These are phyloP conservation scores for Alauda arvensis DNA, from an alignment of 2,797 vertebrate species.

Conservation along the genomic window DNA sequence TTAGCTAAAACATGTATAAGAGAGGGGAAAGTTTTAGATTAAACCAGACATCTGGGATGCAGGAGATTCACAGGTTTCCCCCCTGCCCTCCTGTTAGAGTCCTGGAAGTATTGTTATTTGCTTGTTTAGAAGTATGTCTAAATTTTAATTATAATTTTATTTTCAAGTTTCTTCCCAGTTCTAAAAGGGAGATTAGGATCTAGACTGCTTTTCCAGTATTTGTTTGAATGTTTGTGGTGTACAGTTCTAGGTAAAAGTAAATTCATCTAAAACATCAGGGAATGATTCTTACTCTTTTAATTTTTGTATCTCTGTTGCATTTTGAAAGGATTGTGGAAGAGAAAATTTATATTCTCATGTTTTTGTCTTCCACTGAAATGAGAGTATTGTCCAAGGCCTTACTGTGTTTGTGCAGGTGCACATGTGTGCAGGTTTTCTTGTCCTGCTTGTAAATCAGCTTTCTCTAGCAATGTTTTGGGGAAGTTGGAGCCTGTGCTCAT, in stretches of 20 bases:
- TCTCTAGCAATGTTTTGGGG: background rate
- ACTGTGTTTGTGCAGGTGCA: background rate
- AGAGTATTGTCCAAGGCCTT: background rate
- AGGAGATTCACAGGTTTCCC: background rate
- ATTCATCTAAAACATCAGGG: background rate
- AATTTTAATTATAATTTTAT: background rate
- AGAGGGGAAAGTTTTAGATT: background rate
- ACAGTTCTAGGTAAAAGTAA: background rate
- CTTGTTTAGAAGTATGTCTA: accelerated
- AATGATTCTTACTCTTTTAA: background rate
- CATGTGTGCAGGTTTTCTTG: accelerated
- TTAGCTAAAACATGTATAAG: background rate
- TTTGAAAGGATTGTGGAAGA: background rate
- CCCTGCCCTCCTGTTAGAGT: background rate
- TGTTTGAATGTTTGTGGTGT: background rate
- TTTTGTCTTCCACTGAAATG: background rate
- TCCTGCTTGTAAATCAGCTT: background rate
- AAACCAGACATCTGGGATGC: background rate
- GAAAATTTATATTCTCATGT: background rate
- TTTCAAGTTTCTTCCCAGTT: background rate
- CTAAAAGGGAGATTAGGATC: background rate
- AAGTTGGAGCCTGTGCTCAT: background rate
- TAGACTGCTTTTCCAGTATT: background rate
- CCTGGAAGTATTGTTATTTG: background rate
- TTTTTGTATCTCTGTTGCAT: background rate